Conservation (phyloP, 1,140 invertebrate species). For the Drosophila santomea region DNA sequence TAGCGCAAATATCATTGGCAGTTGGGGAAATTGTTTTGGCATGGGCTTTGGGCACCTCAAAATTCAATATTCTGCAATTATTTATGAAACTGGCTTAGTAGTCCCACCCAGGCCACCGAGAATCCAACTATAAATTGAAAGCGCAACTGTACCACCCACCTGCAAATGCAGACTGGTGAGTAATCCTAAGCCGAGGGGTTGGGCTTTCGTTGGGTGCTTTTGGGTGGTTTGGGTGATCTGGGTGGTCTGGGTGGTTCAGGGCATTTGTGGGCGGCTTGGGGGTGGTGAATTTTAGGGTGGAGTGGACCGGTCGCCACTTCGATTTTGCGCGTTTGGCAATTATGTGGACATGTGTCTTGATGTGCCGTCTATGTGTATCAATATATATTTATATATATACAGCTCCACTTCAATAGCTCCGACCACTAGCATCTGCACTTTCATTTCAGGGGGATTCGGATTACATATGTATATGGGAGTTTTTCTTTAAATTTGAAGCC, state of each 20-base stretch:
- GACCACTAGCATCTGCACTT: neutral
- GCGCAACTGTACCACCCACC: conserved; percentile 68
- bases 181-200: conserved; percentile 45
- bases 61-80: conserved; percentile 54
- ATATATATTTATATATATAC: conserved; percentile 21
- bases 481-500: neutral
- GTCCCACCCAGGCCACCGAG: conserved; percentile 4
- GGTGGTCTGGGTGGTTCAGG: neutral
- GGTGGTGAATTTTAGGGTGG: conserved; percentile 1
- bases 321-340: conserved; percentile 82
- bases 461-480: neutral
- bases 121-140: conserved; percentile 57
- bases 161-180: conserved; percentile 48
- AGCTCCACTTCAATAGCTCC: neutral
- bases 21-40: neutral
- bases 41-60: conserved; percentile 25
- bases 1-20: conserved; percentile 54
- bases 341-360: conserved; percentile 81
- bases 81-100: conserved; percentile 15
- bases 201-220: neutral
- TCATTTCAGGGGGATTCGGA: neutral
- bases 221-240: conserved; percentile 3
- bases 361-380: conserved; percentile 57
- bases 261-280: neutral
- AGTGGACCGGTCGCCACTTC: conserved; percentile 58